These are phyloP conservation scores for Cryptoprocta ferox DNA, from an alignment of 2,797 vertebrate species.

Conservation along the genomic window DNA sequence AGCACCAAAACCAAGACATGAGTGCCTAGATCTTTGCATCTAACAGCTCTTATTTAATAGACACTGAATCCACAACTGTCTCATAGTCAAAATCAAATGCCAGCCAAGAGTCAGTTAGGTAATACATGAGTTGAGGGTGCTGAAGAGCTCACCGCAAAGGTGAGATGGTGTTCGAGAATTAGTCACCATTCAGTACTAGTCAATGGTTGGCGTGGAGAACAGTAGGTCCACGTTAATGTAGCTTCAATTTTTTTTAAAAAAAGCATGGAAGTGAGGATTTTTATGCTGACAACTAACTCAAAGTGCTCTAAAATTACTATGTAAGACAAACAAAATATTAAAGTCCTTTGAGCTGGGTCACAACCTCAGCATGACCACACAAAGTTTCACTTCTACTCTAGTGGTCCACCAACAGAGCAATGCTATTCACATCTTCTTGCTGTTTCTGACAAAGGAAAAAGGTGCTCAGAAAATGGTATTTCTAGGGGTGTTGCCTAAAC, in stretches of 20 bases:
- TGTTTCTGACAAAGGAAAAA: background rate
- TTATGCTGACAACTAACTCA: background rate
- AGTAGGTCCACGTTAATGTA: background rate
- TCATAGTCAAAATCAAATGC: background rate
- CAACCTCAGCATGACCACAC: background rate
- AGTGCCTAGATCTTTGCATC: background rate
- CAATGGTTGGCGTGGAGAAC: background rate
- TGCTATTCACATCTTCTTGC: background rate
- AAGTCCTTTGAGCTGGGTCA: background rate
- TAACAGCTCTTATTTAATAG: background rate
- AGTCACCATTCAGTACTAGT: background rate
- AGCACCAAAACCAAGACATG: background rate
- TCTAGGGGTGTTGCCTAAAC: background rate
- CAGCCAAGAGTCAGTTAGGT: background rate
- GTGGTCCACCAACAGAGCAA: background rate
- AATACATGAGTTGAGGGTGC: background rate
- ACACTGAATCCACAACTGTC: background rate
- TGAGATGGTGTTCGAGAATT: background rate
- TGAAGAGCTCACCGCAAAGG: background rate
- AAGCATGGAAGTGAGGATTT: background rate
- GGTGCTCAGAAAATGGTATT: background rate
- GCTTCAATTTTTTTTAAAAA: constrained; percentile 1
- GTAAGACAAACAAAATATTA: background rate
- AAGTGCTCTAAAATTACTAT: background rate
- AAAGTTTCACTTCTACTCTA: background rate